Base-by-base conservation (phyloP, 2,797 vertebrate genomes). In the Sparidentex hasta region DNA sequence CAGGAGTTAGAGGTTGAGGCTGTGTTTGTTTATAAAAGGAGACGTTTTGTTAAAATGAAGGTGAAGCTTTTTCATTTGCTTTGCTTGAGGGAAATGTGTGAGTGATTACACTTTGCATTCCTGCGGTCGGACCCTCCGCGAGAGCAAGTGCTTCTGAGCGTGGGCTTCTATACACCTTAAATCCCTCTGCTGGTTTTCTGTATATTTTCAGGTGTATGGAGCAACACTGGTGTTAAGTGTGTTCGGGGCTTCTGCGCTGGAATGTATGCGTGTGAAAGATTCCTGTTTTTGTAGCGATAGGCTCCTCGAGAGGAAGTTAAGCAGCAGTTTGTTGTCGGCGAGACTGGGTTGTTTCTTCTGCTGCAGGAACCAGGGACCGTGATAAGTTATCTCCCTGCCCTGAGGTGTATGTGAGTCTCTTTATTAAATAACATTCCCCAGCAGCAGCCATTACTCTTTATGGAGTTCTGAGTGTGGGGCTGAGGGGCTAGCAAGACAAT, bases 81-180 rank as follows among this genome's bases (percentile, higher is more conserved):
- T 67, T 41, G 52, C 74, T 86, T 38, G 72, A 57, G 76, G 61
- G 74, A 86, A 92, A 91, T 62, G 86, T 93, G 90, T 67, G 77
- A 82, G 73, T 86, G 78, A 92, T 93, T 93, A 91, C 78, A 81
- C 71, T 80, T 82, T 81, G 65, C 86, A 91, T 94, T 93, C 87
- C 82, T 94, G 90, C 6, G 88, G 93, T 14, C 25, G 79, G 84
- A 87, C 87, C 83, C 76, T 87, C 82, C 84, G 69, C 1, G 57
- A 73, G 75, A 82, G 77, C 85, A 85, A 90, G 90, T 76, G 86
- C 84, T 76, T 63, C 78, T 62, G 62, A 56, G 75, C 38, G 65
- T 41, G 61, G 57, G 29, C 13, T 47, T 65, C 38, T 33, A n/a
- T 6, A 46, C 38, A 70, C 55, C 72, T 66, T 4, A 50, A 78